Evolutionary conservation across 2,888 invertebrate genomes (phyloP).

Genomic region (Drosophila birchii): DNA sequence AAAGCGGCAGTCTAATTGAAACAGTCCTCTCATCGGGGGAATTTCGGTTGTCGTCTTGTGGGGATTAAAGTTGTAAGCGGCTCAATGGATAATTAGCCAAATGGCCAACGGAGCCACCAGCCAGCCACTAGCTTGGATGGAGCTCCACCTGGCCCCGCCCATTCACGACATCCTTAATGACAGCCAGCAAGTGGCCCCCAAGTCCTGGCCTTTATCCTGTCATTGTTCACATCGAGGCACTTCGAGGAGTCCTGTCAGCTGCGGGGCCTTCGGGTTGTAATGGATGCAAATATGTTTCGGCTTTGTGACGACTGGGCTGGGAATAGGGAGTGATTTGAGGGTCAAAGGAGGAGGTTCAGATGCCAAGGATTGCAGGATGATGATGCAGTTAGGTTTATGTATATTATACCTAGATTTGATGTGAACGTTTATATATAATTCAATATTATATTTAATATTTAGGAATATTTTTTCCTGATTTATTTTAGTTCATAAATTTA

Average conservation of each 20-base stretch:
- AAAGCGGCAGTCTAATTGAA: constrained; percentile 29
- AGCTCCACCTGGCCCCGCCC: neutral
- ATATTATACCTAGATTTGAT: no score
- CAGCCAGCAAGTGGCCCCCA: constrained; percentile 13
- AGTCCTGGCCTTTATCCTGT: constrained; percentile 7
- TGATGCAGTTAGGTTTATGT: no score
- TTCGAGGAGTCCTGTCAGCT: constrained; percentile 9
- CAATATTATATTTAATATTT: no score
- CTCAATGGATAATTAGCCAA: constrained; percentile 75
- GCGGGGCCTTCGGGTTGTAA: neutral
- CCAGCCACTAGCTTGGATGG: neutral
- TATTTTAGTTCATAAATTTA: neutral
- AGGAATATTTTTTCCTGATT: no score
- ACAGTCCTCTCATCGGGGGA: constrained; percentile 30
- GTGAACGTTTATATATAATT: no score
- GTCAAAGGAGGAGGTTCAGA: no score
- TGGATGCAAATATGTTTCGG: constrained; percentile 29
- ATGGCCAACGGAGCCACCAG: constrained; percentile 32
- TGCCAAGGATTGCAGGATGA: neutral
- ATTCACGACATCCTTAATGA: constrained; percentile 12
- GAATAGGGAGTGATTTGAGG: neutral
- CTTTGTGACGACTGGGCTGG: constrained; percentile 1
- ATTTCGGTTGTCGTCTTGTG: constrained; percentile 29
- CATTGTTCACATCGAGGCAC: constrained; percentile 7
- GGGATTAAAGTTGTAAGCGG: constrained; percentile 72